Evolutionary conservation across 2,797 vertebrate species (phyloP).

Genomic region (Thamnophis elegans): DNA sequence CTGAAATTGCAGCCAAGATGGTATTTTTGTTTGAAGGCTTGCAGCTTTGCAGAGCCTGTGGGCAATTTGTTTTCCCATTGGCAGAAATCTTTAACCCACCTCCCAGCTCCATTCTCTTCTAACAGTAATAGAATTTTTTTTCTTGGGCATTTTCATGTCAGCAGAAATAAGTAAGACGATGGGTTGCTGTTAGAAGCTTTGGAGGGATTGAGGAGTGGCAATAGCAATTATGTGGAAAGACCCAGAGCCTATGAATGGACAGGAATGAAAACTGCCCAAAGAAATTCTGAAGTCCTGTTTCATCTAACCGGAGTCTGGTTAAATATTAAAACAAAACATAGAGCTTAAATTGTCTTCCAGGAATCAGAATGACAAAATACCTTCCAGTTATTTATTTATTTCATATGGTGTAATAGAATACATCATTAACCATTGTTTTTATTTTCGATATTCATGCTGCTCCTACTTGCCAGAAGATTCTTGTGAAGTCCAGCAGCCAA

Average conservation of each 20-base stretch:
- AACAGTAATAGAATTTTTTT: background rate
- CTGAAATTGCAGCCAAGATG: background rate
- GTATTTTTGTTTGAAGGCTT: background rate
- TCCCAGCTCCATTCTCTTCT: background rate
- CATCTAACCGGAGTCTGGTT: background rate
- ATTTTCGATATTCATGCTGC: background rate
- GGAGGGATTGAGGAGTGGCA: background rate
- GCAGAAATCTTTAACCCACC: background rate
- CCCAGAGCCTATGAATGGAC: background rate
- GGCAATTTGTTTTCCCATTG: background rate
- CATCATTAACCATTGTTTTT: background rate
- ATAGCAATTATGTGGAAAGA: background rate
- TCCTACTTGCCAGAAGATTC: background rate
- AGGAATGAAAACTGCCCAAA: background rate
- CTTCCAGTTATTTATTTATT: background rate
- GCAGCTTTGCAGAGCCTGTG: background rate
- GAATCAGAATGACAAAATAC: background rate
- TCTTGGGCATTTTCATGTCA: background rate
- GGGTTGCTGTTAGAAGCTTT: background rate
- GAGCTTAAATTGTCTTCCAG: background rate
- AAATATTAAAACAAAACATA: background rate
- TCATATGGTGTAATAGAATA: background rate
- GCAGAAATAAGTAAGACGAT: background rate
- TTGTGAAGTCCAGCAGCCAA: background rate
- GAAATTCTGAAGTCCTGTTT: background rate